phyloP scores from a whole-genome alignment of 1,140 invertebrate genomes.

The Zaprionus ornatus region DNA sequence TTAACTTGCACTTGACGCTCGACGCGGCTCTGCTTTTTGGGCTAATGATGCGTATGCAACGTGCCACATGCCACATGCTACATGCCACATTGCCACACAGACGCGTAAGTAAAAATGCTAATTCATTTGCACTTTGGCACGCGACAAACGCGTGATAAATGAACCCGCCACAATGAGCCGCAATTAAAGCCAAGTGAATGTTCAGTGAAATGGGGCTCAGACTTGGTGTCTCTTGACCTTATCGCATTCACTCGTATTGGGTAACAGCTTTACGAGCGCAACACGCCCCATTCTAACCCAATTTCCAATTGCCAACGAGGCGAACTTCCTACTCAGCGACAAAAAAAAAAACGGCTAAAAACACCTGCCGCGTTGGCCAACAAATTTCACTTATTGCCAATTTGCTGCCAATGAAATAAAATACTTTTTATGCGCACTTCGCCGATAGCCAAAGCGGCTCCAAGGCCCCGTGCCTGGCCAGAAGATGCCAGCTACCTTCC shows the following conservation, averaged over 20 bases:
- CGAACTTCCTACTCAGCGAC: conserved; percentile 40
- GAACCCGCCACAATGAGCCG: conserved; percentile 11
- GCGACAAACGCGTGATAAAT: conserved; percentile 49
- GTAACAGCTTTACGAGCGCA: conserved; percentile 8
- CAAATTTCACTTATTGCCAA: conserved; percentile 82
- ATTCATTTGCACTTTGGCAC: conserved; percentile 73
- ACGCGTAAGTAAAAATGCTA: conserved; percentile 63
- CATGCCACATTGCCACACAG: background rate
- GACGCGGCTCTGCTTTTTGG: conserved; percentile 48
- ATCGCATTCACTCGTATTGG: conserved; percentile 42
- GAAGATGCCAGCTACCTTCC: background rate
- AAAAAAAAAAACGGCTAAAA: conserved; percentile 31
- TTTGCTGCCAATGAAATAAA: conserved; percentile 80
- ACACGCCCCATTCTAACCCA: conserved; percentile 52
- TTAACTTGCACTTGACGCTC: conserved; percentile 74
- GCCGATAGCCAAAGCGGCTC: conserved; percentile 61
- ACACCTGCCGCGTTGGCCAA: conserved; percentile 72
- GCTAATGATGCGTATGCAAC: conserved; percentile 69
- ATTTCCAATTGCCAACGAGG: conserved; percentile 38
- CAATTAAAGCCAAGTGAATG: conserved; percentile 60
- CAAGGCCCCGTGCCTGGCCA: background rate
- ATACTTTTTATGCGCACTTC: conserved; percentile 63
- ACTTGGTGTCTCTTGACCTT: background rate
- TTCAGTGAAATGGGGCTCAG: conserved; percentile 46
- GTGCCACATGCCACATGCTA: background rate